A percentile compares a stretch with the other conserved stretches of the same genome.
Evolutionary conservation across 2,888 invertebrate genomes (phyloP).

Genomic region (Rhamphomyia laevipes): DNA sequence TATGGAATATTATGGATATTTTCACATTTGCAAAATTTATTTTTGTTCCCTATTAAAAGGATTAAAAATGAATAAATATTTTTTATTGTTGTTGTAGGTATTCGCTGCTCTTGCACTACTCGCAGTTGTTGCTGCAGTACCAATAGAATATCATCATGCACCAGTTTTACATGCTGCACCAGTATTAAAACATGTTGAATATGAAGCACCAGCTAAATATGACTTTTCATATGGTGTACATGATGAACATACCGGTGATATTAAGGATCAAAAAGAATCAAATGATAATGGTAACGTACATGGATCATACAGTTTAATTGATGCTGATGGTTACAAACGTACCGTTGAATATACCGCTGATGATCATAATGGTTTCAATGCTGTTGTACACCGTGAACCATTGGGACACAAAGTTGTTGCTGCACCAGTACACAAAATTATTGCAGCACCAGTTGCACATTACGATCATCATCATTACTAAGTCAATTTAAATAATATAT

Average conservation of each 20-base stretch:
- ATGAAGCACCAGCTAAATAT: constrained; percentile 32
- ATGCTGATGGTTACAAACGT: constrained; percentile 43
- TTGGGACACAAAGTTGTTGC: constrained; percentile 10
- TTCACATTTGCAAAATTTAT: too few relatives aligned
- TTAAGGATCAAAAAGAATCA: constrained; percentile 41
- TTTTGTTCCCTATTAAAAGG: too few relatives aligned
- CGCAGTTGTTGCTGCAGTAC: background rate
- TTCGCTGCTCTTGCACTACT: background rate
- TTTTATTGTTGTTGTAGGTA: background rate
- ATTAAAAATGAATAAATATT: background rate
- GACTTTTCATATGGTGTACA: constrained; percentile 41
- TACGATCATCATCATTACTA: background rate
- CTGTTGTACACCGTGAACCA: constrained; percentile 42
- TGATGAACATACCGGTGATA: constrained; percentile 42
- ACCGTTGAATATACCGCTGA: constrained; percentile 45
- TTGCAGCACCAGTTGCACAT: background rate
- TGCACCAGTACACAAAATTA: background rate
- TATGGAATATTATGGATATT: too few relatives aligned
- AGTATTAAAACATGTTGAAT: constrained; percentile 19
- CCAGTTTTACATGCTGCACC: constrained; percentile 7
- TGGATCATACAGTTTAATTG: constrained; percentile 42
- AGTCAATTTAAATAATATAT: background rate
- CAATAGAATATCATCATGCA: background rate
- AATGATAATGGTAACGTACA: constrained; percentile 42
- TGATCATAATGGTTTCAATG: constrained; percentile 43